A percentile compares a stretch with the other conserved stretches of the same genome.
phyloP scores from a whole-genome alignment of 1,140 invertebrate genomes.

The Philotrypesis tridentata region DNA sequence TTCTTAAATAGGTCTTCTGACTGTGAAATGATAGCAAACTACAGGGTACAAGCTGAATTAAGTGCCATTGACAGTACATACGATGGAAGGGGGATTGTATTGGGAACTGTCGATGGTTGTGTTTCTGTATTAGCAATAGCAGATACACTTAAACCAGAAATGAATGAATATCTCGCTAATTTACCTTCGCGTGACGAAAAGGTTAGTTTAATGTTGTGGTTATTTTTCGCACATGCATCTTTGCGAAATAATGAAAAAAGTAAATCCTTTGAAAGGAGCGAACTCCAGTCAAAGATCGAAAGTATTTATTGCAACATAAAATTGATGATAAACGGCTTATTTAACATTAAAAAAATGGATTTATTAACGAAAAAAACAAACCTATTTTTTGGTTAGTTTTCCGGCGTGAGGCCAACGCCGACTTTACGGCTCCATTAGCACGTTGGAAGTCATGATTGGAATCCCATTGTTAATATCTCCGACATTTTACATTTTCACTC shows the following conservation, averaged over 20 bases:
- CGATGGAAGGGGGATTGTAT: slow-evolving; percentile 87
- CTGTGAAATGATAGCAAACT: slow-evolving; percentile 93
- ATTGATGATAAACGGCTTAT: not conserved
- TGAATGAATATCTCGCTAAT: slow-evolving; percentile 78
- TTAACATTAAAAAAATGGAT: slow-evolving; percentile 19
- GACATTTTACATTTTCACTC: slow-evolving; percentile 34
- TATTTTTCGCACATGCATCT: slow-evolving; percentile 14
- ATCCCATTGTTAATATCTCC: not conserved
- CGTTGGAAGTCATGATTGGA: not conserved
- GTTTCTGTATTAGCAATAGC: slow-evolving; percentile 93
- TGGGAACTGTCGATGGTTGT: slow-evolving; percentile 95
- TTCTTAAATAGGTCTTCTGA: slow-evolving; percentile 81
- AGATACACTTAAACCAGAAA: slow-evolving; percentile 80
- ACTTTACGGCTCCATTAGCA: not conserved
- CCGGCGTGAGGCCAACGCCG: slow-evolving; percentile 30
- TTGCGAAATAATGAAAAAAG: not conserved
- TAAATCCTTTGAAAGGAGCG: not conserved
- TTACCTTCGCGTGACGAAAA: slow-evolving; percentile 84
- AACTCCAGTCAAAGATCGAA: not conserved
- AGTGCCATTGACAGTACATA: slow-evolving; percentile 88
- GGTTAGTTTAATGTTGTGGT: slow-evolving; percentile 64
- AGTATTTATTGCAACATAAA: not conserved
- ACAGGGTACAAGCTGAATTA: slow-evolving; percentile 92
- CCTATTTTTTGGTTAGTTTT: slow-evolving; percentile 42
- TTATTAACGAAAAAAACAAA: slow-evolving; percentile 42